Evolutionary conservation across 2,113 vertebrate genomes (phyloP), one percentile per base, ranked within the genome.

Genomic region (Myotis lucifugus): DNA sequence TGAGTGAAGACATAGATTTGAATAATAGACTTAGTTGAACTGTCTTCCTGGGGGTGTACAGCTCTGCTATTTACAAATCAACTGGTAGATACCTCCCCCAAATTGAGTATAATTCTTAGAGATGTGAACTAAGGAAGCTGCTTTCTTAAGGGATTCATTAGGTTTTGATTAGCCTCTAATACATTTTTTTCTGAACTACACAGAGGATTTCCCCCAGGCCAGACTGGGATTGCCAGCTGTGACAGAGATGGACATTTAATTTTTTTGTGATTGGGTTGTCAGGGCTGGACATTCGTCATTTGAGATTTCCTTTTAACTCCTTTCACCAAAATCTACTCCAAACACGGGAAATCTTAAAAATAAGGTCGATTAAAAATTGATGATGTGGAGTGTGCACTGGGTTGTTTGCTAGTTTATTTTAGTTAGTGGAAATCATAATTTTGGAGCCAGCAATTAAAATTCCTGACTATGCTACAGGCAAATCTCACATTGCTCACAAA

Each of bases 191-290:
- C 78, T 67, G 37, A 85, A 52, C 56, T 42, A 78, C 74, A 25
- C 12, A 34, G 78, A 92, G 56, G 50, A 59, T 84, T 90, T 67
- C 66, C 82, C 90, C 27, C 34, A 83, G 93, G 90, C 82, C 74
- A 94, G 93, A 42, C 92, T 90, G 78, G 69, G 81, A 78, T 91
- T 93, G 32, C 88, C 90, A 91, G 90, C 95, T 95, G 93, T 94
- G 97, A 95, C 70, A 96, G 93, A 92, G 91, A 94, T 72, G 82
- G 87, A 96, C 97, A 84, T 95, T 97, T 96, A 95, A 95, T 97
- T 97, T 96, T 93, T 95, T 93, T 96, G 84, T 95, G 95, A 97
- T 96, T 96, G 92, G 77, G 78, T 92, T 97, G 92, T 95, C 95
- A 95, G 56, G 56, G 61, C 82, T 93, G 92, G 77, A 85, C 73